Percentiles rank a stretch among this genome's conserved stretches.
Conservation (phyloP, 2,797 vertebrate species). For the Halcyon smyrnensis region DNA sequence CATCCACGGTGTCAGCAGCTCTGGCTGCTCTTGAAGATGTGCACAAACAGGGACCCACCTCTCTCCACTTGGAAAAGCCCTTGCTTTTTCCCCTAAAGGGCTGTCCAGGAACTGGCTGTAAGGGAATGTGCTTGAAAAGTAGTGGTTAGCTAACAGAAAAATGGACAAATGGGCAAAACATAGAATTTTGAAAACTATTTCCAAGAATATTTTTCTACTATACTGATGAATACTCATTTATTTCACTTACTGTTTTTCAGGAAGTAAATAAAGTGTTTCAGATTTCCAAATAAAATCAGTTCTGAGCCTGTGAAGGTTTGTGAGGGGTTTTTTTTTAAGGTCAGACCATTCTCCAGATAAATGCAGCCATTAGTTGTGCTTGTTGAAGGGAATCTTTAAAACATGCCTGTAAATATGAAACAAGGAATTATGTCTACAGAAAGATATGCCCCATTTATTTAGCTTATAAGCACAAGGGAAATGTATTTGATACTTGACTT, state of each 20-base stretch:
- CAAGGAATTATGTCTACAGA: not conserved
- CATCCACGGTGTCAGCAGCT: rapidly evolving
- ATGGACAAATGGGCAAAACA: not conserved
- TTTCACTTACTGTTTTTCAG: not conserved
- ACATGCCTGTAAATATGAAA: not conserved
- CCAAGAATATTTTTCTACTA: not conserved
- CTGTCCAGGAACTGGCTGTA: not conserved
- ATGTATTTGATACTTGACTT: not conserved
- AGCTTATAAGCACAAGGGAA: not conserved
- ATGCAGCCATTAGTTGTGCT: not conserved
- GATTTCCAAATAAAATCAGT: not conserved
- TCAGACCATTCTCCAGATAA: not conserved
- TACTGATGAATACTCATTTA: not conserved
- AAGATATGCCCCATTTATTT: not conserved
- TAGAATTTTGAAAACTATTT: not conserved
- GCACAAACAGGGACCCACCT: not conserved
- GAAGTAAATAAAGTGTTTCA: not conserved
- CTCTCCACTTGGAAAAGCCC: rapidly evolving
- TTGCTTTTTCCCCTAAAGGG: rapidly evolving
- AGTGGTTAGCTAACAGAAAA: not conserved
- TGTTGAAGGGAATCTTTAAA: not conserved
- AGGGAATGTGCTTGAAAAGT: not conserved
- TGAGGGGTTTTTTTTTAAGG: not conserved
- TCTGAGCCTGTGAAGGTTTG: not conserved
- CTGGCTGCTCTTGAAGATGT: not conserved